Percentiles rank a stretch among this genome's conserved stretches.
Conservation (phyloP, 1,140 invertebrate genomes). For the Theocolax elegans region DNA sequence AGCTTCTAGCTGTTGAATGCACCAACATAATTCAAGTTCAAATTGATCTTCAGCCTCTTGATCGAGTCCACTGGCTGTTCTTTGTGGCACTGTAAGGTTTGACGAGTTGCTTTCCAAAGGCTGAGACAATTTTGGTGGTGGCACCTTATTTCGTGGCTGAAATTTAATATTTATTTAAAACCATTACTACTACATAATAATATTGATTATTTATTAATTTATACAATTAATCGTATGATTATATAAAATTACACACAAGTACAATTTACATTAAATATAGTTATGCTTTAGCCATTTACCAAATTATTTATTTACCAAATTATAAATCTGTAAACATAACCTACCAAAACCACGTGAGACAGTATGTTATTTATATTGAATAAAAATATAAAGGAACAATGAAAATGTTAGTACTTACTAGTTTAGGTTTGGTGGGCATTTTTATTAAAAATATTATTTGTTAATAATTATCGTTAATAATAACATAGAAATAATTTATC, state of each 20-base stretch:
- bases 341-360: neutral
- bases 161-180: slow-evolving; percentile 26
- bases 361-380: neutral
- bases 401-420: slow-evolving; percentile 42
- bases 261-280: neutral
- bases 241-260: slow-evolving; percentile 7
- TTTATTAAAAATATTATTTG: no score
- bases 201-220: neutral
- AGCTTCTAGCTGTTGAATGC: slow-evolving; percentile 76
- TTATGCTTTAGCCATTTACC: neutral
- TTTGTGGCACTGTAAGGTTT: neutral
- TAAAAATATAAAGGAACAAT: neutral
- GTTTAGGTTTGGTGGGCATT: slow-evolving; percentile 48
- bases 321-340: slow-evolving; percentile 27
- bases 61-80: slow-evolving; percentile 52
- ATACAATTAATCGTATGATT: neutral
- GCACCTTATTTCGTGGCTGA: slow-evolving; percentile 44
- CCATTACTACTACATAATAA: neutral
- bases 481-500: no score
- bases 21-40: slow-evolving; percentile 80
- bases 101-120: neutral
- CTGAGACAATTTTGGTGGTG: slow-evolving; percentile 29
- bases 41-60: slow-evolving; percentile 74
- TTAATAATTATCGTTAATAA: no score
- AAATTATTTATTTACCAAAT: neutral